A percentile compares a stretch with the other conserved stretches of the same genome.
These are phyloP conservation scores for Zeuzera pyrina DNA, from an alignment of 2,888 invertebrate genomes.

Conservation along the genomic window DNA sequence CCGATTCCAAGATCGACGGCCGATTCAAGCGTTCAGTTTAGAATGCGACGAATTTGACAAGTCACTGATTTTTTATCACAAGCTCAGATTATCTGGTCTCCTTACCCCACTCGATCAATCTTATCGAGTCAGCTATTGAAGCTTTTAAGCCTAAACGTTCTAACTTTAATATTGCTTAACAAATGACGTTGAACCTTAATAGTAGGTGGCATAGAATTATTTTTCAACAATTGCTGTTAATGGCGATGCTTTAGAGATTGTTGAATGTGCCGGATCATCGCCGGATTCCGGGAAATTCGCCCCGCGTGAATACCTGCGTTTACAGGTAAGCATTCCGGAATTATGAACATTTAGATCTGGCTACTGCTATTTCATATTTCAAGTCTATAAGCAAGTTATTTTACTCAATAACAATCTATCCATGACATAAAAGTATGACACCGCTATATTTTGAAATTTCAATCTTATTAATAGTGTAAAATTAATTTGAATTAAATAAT, in stretches of 20 bases:
- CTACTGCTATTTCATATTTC: too few species aligned
- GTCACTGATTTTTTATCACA: conserved; percentile 64
- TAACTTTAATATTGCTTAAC: too few species aligned
- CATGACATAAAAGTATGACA: too few species aligned
- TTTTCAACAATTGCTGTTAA: conserved; percentile 20
- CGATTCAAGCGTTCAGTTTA: conserved; percentile 37
- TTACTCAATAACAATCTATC: too few species aligned
- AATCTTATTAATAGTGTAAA: too few species aligned
- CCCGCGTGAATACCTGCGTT: conserved; percentile 68
- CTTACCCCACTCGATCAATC: conserved; percentile 73
- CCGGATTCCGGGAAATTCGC: conserved; percentile 70
- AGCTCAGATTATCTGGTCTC: conserved; percentile 62
- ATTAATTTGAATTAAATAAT: too few species aligned
- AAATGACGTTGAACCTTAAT: conserved; percentile 20
- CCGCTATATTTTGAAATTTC: too few species aligned
- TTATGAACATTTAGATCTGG: conserved; percentile 28
- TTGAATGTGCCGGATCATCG: conserved; percentile 66
- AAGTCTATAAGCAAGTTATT: too few species aligned
- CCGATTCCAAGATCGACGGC: conserved; percentile 36
- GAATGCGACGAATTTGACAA: conserved; percentile 71
- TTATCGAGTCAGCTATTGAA: conserved; percentile 57
- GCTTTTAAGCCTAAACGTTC: conserved; percentile 3
- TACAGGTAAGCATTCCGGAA: conserved; percentile 48
- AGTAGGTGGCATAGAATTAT: neutral
- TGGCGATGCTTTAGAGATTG: conserved; percentile 37